Evolutionary conservation across 2,888 invertebrate species (phyloP), one percentile per base, ranked within the genome.

Genomic region (Sepioteuthis lessoniana): DNA sequence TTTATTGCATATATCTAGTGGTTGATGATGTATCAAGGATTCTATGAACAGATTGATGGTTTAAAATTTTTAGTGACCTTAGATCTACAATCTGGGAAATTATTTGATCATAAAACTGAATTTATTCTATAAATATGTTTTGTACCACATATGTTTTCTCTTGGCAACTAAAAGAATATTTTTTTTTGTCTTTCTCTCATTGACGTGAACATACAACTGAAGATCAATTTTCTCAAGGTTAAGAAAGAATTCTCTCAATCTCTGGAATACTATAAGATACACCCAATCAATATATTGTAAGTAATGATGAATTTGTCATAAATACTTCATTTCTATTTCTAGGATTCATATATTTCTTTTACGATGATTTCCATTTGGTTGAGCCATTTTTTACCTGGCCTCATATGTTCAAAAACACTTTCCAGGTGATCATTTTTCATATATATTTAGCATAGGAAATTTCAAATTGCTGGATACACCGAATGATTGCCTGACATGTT

Each of bases 171-270:
- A 76, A 76, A n/a, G 5, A 7, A 47, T 76, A 76, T 76, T 10
- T 76, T n/a, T 76, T 10, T 76, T 76, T 76, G n/a, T 16, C 76
- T 55, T 55, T 25, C 50, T 55, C 50, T 25, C 5, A 25, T 25
- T 55, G 50, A 55, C 25, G 25, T 21, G 31, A n/a, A 76, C 76
- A 76, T 76, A 8, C 76, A n/a, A 76, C 13, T 76, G 13, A 76
- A 76, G 76, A 76, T 76, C 76, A 76, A 76, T 76, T 76, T 76
- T 76, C n/a, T 76, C n/a, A n/a, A 76, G n/a, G 76, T n/a, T 76
- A 76, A 0, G 2, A 76, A 76, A 76, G 76, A 76, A 76, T 76
- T 76, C 76, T 76, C 13, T 76, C 76, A 76, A 76, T 76, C 76
- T n/a, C 76, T n/a, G 76, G 76, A 76, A 76, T n/a, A n/a, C n/a